Conservation (phyloP, 2,113 vertebrate species). For the Cromileptes altivelis region DNA sequence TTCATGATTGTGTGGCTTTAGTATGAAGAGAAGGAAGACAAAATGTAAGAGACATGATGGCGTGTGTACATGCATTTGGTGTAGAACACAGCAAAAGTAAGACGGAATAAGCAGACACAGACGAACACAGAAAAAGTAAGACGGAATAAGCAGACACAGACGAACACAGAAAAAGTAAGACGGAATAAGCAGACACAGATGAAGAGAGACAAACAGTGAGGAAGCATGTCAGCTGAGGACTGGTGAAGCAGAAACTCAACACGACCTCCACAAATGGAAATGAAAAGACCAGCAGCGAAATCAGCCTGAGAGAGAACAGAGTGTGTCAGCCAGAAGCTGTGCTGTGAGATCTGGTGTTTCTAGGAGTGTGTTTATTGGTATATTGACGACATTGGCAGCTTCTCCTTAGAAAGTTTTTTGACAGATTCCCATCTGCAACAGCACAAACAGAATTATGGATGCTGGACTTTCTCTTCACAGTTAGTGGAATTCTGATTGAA, state of each 20-base stretch:
- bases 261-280: neutral
- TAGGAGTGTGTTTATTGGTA: constrained; percentile 3
- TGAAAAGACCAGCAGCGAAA: neutral
- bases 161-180: neutral
- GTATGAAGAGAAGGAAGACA: neutral
- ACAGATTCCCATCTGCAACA: constrained; percentile 15
- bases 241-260: neutral
- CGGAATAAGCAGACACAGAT: constrained; percentile 13
- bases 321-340: constrained; percentile 9
- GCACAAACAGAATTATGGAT: constrained; percentile 28
- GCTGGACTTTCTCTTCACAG: constrained; percentile 11
- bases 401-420: neutral
- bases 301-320: neutral
- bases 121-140: constrained; percentile 3
- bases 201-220: constrained; percentile 16
- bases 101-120: constrained; percentile 7
- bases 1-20: neutral
- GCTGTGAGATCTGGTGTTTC: constrained; percentile 19
- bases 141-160: constrained; percentile 10
- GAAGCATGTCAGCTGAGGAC: neutral
- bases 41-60: too few relatives aligned
- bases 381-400: constrained; percentile 16
- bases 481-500: neutral
- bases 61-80: neutral
- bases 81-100: too few relatives aligned